Evolutionary conservation across 2,888 invertebrate genomes (phyloP).

Genomic region (Hypselothyrea guttata): DNA sequence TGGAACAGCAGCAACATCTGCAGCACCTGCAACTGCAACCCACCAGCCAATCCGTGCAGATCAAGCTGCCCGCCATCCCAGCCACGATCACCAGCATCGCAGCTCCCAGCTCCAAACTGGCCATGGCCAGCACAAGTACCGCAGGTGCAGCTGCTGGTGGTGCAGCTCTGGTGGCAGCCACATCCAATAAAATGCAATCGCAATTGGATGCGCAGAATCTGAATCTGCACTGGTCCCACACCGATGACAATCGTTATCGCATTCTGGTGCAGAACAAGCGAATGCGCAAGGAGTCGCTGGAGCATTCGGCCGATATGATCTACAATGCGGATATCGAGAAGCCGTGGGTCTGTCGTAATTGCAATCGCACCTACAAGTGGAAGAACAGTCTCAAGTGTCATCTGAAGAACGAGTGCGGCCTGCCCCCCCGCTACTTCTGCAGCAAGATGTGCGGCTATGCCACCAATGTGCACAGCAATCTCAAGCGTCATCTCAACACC

Average conservation of each 20-base stretch:
- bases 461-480: constrained; percentile 82
- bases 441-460: constrained; percentile 82
- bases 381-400: constrained; percentile 89
- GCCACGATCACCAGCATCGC: constrained; percentile 75
- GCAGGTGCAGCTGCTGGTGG: constrained; percentile 17
- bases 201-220: constrained; percentile 52
- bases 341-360: constrained; percentile 85
- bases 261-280: constrained; percentile 82
- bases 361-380: constrained; percentile 89
- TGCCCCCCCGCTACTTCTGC: constrained; percentile 83
- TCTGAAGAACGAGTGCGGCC: constrained; percentile 86
- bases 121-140: constrained; percentile 68
- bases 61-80: constrained; percentile 77
- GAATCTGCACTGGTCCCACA: constrained; percentile 66
- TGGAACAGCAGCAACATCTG: constrained; percentile 78
- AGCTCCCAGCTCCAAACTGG: constrained; percentile 51
- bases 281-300: constrained; percentile 81
- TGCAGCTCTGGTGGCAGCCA: constrained; percentile 2
- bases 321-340: constrained; percentile 82
- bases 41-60: constrained; percentile 75
- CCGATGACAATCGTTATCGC: constrained; percentile 81
- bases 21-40: constrained; percentile 77
- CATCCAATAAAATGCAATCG: constrained; percentile 52
- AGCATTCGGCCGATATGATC: constrained; percentile 82
- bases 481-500: constrained; percentile 82